Evolutionary conservation across 2,113 vertebrate genomes (phyloP), one percentile per base, ranked within the genome.

Genomic region (Dromas ardeola): DNA sequence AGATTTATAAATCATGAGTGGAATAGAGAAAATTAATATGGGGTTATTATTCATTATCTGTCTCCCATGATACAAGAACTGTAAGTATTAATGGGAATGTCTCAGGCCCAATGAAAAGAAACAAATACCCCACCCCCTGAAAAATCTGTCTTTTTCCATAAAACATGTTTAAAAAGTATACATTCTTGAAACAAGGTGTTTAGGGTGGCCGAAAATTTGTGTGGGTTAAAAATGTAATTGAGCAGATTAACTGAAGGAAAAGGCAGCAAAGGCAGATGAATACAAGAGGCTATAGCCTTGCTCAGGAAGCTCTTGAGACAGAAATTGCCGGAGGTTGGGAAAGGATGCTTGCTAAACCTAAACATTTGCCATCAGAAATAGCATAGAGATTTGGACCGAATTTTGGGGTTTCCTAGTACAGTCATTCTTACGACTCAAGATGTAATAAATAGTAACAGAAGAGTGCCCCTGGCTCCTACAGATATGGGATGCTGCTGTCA

Each of bases 71-170:
- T 18, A n/a, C 7, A 40, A 72, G 34, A 83, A 26, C 15, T 66
- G 1, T n/a, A 34, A 65, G 13, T 61, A 47, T 47, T 23, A 27
- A 36, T 12, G 29, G n/a, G 71, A 86, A 62, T n/a, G 7, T 36
- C 43, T 62, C 27, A 26, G 16, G 25, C 17, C 34, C 18, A 49
- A 53, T n/a, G 56, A 56, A 69, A 40, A 70, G 27, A 42, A 84
- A 53, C 11, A 40, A 76, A 16, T 4, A 9, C 4, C 3, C 11
- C n/a, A 32, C 16, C 11, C 7, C 3, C 30, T 2, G 0, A 45
- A 55, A 45, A 11, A 4, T 23, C 59, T 32, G 3, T 22, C 43
- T 72, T 73, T 92, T 47, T 45, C 26, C 21, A 50, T 10, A 55
- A 58, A 42, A 23, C 5, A 7, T 21, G 26, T 26, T 76, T 49